Base-by-base conservation (phyloP, 2,113 vertebrate genomes). In the Microcebus lehilahytsara region DNA sequence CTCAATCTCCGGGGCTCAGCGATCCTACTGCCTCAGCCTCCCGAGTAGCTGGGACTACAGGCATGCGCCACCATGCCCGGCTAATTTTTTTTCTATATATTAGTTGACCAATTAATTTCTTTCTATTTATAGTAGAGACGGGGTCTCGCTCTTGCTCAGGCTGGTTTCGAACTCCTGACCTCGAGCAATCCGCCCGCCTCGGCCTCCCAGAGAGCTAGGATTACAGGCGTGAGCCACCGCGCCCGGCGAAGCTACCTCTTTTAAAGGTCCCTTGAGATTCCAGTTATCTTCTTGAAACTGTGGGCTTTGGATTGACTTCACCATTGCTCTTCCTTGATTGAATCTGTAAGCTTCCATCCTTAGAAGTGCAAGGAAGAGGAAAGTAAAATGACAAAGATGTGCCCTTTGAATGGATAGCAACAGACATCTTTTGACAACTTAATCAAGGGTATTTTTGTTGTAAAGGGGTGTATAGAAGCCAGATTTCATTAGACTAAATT, bases 371-470 rank as follows among this genome's bases (percentile, higher is more conserved):
- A 27, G 56, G 42, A 72, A 30, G 34, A 74, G 64, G 72, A 83
- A 78, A 69, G 30, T 89, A 69, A 93, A 86, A 92, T 83, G 22
- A 49, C 64, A 85, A 91, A 93, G 69, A 13, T 78, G n/a, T 34
- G 6, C 14, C 53, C 37, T 42, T 58, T 96, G n/a, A 1, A 13
- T 83, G 42, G 66, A 77, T 10, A 56, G 9, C 69, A 69, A 49
- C n/a, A 85, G 51, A 81, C 13, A 8, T 74, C 34, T 75, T 81
- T 81, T 42, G 46, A 58, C 13, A 78, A 14, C 60, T 72, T 90
- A 77, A 83, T 92, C 16, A 74, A 83, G 30, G 69, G n/a, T 25
- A 71, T 75, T 81, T 80, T 80, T 60, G 56, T 72, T 71, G 32
- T 71, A 42, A 80, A 89, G 89, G 66, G 34, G n/a, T 34, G 22